Conservation (phyloP, 2,797 vertebrate species). For the Pampus argenteus region DNA sequence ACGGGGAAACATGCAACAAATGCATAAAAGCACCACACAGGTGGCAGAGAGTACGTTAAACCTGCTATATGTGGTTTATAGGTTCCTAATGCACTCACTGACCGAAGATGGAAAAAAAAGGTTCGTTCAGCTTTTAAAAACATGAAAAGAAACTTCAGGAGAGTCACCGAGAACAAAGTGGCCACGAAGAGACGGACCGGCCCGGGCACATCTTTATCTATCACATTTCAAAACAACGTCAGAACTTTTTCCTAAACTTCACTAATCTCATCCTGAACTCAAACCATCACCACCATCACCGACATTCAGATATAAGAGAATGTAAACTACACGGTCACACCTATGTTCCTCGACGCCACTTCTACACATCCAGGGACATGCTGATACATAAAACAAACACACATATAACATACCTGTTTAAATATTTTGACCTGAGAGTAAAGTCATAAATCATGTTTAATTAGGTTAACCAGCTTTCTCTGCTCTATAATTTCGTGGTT, state of each 20-base stretch:
- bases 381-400: background rate
- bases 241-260: slow-evolving; percentile 27
- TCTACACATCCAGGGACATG: background rate
- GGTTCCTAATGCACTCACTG: no score
- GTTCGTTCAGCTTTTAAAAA: no score
- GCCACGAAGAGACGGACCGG: no score
- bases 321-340: background rate
- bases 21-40: no score
- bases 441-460: slow-evolving; percentile 26
- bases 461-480: slow-evolving; percentile 2
- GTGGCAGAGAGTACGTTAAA: no score
- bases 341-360: background rate
- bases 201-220: no score
- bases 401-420: background rate
- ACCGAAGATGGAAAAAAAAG: no score
- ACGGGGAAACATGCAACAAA: no score
- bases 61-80: no score
- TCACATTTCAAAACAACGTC: slow-evolving; percentile 45
- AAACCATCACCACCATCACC: background rate
- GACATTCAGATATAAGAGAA: background rate
- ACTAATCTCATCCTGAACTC: slow-evolving; percentile 40
- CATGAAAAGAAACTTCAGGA: no score
- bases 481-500: slow-evolving; percentile 7
- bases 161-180: no score
- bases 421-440: background rate